Evolutionary conservation across 1,140 invertebrate species (phyloP), one percentile per base, ranked within the genome.

Genomic region (Ceratina calcarata): DNA sequence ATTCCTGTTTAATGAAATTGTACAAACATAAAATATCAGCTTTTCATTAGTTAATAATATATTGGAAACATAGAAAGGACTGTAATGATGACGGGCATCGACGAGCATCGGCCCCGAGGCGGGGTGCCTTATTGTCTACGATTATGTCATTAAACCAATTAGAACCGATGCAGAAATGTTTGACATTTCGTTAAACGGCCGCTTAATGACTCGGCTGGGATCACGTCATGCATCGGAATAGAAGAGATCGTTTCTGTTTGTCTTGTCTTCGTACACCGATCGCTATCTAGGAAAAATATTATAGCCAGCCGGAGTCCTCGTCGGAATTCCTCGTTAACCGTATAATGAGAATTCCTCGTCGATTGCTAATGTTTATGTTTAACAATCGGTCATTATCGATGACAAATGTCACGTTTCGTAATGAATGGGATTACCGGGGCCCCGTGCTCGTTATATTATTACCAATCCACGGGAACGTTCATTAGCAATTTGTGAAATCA

Each of bases 361-460:
- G 80, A 85, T 85, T 82, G 74, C 80, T 67, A 57, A 82, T 76
- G 62, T 68, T 82, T 80, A 73, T 82, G 71, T 85, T 86, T 80
- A 86, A 86, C 71, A 85, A 60, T 85, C 68, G 67, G 49, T 37
- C 84, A 82, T 85, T 86, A 86, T 82, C 71, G 71, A 82, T 82
- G 78, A 65, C 83, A 79, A 65, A 78, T 70, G 83, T 84, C 80
- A 68, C 71, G 71, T 78, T 70, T 66, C 74, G 53, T 61, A 76
- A 84, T 65, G 75, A 75, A 84, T 64, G 53, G 71, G 80, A 86
- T 87, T 87, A 84, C 64, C 74, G 62, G 22, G 45, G 49, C 60
- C 49, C 68, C 61, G 16, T 18, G 13, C 51, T 61, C 55, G n/a
- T 57, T 18, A 57, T 4, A n/a, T 18, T 57, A 57, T n/a, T 57